phyloP scores from a whole-genome alignment of 2,113 vertebrate genomes.

The Seriola quinqueradiata region DNA sequence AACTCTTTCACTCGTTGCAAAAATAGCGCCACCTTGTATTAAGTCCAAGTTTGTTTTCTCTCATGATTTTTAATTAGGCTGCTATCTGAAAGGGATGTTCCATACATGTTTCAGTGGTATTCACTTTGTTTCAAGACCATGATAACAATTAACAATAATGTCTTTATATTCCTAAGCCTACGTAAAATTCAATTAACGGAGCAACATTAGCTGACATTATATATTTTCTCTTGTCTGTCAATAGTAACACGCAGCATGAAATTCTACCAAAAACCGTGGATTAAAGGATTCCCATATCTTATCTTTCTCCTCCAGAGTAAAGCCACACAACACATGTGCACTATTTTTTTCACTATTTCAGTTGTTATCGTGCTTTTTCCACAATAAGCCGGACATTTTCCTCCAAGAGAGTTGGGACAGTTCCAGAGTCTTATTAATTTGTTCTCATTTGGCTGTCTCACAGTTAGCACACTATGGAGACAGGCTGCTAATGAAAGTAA shows the following conservation, averaged over 20 bases:
- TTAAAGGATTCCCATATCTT: conserved; percentile 21
- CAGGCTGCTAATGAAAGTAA: conserved; percentile 76
- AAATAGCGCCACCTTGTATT: not conserved
- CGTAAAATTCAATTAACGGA: conserved; percentile 12
- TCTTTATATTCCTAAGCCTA: not conserved
- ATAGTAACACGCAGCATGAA: not conserved
- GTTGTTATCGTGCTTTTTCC: conserved; percentile 12
- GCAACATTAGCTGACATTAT: not conserved
- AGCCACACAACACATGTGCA: not conserved
- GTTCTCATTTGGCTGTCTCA: conserved; percentile 62
- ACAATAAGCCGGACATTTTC: conserved; percentile 39
- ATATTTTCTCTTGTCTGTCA: conserved; percentile 8
- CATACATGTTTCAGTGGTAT: not conserved
- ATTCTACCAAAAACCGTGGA: conserved; percentile 18
- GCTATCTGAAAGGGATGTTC: conserved; percentile 20
- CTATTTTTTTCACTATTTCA: conserved; percentile 12
- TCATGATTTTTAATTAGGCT: conserved; percentile 30
- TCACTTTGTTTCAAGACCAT: conserved; percentile 10
- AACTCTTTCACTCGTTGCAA: not conserved
- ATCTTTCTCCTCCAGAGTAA: conserved; percentile 7
- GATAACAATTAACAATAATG: conserved; percentile 21
- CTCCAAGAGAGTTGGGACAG: conserved; percentile 40
- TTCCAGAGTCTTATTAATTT: conserved; percentile 70
- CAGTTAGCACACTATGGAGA: conserved; percentile 51
- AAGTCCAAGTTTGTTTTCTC: conserved; percentile 22